These are phyloP conservation scores for Phoxinus dragarum DNA, from an alignment of 2,797 vertebrate genomes.

Conservation along the genomic window DNA sequence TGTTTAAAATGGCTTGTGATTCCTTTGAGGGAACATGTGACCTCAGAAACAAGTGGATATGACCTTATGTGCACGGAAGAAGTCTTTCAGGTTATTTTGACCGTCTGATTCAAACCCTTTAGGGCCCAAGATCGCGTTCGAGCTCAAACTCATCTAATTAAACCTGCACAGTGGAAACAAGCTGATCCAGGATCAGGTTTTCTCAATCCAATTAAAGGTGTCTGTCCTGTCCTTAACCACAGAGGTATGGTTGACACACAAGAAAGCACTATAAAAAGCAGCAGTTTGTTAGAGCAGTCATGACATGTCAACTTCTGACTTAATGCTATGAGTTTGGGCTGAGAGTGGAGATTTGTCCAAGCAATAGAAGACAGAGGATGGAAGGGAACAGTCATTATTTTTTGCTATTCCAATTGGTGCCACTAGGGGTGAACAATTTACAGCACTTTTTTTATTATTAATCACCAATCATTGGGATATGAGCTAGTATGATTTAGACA, in stretches of 20 bases:
- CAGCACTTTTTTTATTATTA: neutral
- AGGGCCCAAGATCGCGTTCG: neutral
- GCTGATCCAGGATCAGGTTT: constrained; percentile 22
- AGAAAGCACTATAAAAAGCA: constrained; percentile 6
- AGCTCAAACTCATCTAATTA: constrained; percentile 53
- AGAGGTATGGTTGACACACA: neutral
- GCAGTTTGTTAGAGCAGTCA: neutral
- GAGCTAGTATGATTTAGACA: neutral
- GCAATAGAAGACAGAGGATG: neutral
- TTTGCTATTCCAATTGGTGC: no score
- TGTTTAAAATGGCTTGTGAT: neutral
- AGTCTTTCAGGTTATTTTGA: neutral
- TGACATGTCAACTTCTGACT: neutral
- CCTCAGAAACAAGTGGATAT: neutral
- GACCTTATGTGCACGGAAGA: constrained; percentile 19
- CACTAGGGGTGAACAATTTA: neutral
- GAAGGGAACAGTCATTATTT: neutral
- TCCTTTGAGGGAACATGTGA: neutral
- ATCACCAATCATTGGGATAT: neutral
- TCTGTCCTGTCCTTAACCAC: constrained; percentile 26
- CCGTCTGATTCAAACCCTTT: neutral
- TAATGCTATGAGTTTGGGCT: neutral
- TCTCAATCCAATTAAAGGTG: constrained; percentile 36
- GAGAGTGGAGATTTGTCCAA: neutral
- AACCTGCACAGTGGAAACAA: constrained; percentile 16